Conservation (phyloP, 2,113 vertebrate species). For the Dasyornis broadbenti region DNA sequence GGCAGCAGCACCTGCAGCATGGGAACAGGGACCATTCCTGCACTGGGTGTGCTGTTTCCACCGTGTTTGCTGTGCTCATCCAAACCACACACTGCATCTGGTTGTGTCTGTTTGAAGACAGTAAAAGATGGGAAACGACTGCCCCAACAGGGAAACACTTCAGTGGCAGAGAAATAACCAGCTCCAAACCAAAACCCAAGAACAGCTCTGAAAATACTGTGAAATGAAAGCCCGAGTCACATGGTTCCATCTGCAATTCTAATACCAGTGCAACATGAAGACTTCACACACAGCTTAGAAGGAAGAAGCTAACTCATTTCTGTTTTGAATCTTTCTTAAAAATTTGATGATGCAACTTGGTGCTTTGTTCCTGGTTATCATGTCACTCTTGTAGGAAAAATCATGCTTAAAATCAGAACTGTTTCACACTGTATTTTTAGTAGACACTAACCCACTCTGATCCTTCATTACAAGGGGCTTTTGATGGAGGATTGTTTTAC, state of each 20-base stretch:
- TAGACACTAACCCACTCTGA: not conserved
- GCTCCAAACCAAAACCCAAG: not conserved
- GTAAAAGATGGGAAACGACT: not conserved
- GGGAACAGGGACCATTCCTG: not conserved
- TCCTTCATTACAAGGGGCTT: not conserved
- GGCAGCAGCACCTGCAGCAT: not conserved
- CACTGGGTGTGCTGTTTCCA: rapidly evolving
- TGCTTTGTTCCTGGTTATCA: not conserved
- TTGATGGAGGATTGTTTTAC: not conserved
- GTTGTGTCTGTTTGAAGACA: not conserved
- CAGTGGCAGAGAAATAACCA: not conserved
- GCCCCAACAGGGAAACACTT: not conserved
- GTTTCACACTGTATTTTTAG: not conserved
- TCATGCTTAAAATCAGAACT: not conserved
- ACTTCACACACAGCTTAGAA: not conserved
- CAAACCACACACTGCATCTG: not conserved
- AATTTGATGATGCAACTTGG: not conserved
- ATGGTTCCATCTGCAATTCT: not conserved
- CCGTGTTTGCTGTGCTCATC: not conserved
- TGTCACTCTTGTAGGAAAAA: not conserved
- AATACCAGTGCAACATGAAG: not conserved
- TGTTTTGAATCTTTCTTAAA: not conserved
- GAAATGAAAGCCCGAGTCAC: not conserved
- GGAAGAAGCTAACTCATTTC: not conserved
- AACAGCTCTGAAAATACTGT: not conserved